These are phyloP conservation scores for Uloborus plumipes DNA, from an alignment of 2,888 invertebrate species.

Conservation along the genomic window DNA sequence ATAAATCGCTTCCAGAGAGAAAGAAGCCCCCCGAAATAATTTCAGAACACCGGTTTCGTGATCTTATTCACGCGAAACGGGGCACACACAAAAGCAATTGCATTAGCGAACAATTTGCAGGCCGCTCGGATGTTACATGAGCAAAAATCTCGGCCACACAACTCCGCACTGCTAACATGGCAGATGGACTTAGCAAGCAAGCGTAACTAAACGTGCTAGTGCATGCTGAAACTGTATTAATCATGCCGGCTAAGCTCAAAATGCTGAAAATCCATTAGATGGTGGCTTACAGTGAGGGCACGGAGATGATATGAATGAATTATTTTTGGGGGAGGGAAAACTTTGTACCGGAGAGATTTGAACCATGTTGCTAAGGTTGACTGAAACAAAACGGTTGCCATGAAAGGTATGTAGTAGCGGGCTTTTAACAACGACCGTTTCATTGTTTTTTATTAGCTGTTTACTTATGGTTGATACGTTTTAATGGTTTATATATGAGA, in stretches of 20 bases:
- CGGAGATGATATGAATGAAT: conserved; percentile 30
- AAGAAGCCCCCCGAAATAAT: no score
- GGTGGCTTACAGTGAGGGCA: conserved; percentile 16
- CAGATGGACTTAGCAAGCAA: conserved; percentile 9
- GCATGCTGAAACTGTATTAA: conserved; percentile 48
- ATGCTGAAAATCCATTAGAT: conserved; percentile 47
- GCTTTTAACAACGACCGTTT: conserved; percentile 42
- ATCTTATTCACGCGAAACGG: conserved; percentile 10
- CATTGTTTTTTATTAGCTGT: conserved; percentile 11
- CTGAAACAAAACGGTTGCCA: conserved; percentile 69
- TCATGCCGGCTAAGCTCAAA: conserved; percentile 44
- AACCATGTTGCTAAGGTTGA: conserved; percentile 69
- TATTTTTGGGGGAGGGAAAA: conserved; percentile 33
- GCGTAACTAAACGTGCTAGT: conserved; percentile 24
- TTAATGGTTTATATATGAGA: no score
- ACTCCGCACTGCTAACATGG: no score
- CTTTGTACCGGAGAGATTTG: conserved; percentile 14
- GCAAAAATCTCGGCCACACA: no score
- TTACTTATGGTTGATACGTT: no score
- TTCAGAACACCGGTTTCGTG: conserved; percentile 4
- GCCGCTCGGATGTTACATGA: no score
- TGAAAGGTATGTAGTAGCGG: conserved; percentile 25
- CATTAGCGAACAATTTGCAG: conserved; percentile 18
- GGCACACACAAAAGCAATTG: conserved; percentile 19
- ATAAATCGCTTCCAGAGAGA: neutral